Evolutionary conservation across 2,113 vertebrate species (phyloP), one percentile per base, ranked within the genome.

Genomic region (Trinectes maculatus): DNA sequence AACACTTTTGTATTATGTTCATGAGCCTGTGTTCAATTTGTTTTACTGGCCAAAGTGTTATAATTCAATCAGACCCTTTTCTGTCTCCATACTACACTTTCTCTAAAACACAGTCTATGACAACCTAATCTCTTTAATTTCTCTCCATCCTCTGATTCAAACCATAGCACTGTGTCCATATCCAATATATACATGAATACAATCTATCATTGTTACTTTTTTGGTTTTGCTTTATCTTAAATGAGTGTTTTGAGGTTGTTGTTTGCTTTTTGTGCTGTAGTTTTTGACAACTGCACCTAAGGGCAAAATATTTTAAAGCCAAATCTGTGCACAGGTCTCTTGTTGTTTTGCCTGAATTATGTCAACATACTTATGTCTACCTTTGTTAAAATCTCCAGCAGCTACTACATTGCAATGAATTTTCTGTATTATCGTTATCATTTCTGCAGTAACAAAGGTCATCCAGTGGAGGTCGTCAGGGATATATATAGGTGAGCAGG

Each of bases 401-500:
- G 37, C 15, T 16, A n/a, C n/a, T 34, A 19, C 19, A 8, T 42
- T 42, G 18, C 18, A 18, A 42, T 42, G 18, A 19, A 0, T 10
- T 36, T 16, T n/a, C 6, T 26, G 3, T 57, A 12, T 8, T 34
- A 10, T 43, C 8, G 8, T 31, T 5, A 12, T 1, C 16, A 5
- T 12, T 26, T 25, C 36, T 65, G 53, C 39, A 53, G 6, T 21
- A 37, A 16, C 31, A 39, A 8, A 49, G 6, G 1, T 18, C 22
- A 2, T 40, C 54, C 72, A 70, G 36, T 11, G 54, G 77, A 57
- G 54, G 55, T 24, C 73, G 74, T 54, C 24, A 75, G 53, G 68
- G 44, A 43, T 37, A 8, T 1, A 7, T 18, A 25, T 37, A 24
- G 8, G 3, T 56, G 4, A 49, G 31, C 43, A 18, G 6, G 2